Conservation (phyloP, 1,140 invertebrate species). For the Lordiphosa collinella region DNA sequence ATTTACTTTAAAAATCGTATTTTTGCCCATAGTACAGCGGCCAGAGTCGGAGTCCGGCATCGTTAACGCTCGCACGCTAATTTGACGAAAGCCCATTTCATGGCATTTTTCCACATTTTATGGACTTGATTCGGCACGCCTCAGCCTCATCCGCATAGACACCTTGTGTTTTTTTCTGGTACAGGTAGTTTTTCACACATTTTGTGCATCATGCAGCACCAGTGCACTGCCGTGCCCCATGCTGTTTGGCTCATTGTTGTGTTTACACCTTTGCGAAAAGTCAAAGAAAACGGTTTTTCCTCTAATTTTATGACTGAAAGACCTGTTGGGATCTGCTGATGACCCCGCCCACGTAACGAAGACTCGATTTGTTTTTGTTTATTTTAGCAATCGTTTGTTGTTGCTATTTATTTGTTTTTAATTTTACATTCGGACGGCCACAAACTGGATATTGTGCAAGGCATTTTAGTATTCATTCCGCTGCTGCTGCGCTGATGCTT, state of each 20-base stretch:
- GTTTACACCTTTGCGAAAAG: slow-evolving; percentile 73
- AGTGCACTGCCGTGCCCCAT: too few relatives aligned
- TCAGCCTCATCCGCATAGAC: slow-evolving; percentile 18
- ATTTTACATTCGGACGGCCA: slow-evolving; percentile 32
- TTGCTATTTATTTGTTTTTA: slow-evolving; percentile 69
- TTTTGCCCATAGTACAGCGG: background rate
- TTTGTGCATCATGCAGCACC: background rate
- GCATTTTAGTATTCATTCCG: background rate
- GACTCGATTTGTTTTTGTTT: slow-evolving; percentile 40
- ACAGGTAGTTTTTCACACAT: slow-evolving; percentile 73
- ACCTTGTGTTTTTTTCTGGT: slow-evolving; percentile 27
- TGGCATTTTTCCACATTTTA: slow-evolving; percentile 73
- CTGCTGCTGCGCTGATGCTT: background rate
- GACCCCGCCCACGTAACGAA: slow-evolving; percentile 8
- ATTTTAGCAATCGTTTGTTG: slow-evolving; percentile 63
- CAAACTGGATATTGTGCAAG: slow-evolving; percentile 25
- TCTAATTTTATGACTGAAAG: slow-evolving; percentile 25
- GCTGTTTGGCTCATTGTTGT: slow-evolving; percentile 26
- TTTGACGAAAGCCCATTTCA: slow-evolving; percentile 75
- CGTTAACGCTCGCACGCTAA: slow-evolving; percentile 73
- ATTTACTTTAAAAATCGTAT: too few relatives aligned
- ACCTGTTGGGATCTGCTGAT: slow-evolving; percentile 23
- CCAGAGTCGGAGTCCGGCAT: slow-evolving; percentile 26
- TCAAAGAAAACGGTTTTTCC: slow-evolving; percentile 41
- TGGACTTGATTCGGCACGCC: slow-evolving; percentile 38